Conservation (phyloP, 2,888 invertebrate species). For the Hanleya hanleyi region DNA sequence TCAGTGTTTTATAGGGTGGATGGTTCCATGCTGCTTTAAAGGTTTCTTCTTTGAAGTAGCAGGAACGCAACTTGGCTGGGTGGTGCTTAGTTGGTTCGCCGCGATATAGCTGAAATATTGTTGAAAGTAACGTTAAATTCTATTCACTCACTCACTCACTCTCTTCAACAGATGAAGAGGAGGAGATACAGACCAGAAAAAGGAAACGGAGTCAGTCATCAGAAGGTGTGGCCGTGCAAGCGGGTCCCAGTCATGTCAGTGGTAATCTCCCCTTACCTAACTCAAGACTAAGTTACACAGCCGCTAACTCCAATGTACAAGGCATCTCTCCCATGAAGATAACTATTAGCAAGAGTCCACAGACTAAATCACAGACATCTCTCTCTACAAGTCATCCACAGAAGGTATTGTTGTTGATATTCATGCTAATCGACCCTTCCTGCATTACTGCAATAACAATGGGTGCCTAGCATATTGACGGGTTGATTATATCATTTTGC, state of each 20-base stretch:
- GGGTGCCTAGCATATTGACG: no score
- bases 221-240: conserved; percentile 53
- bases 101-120: no score
- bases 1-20: no score
- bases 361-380: conserved; percentile 43
- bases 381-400: conserved; percentile 41
- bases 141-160: no score
- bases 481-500: no score
- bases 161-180: conserved; percentile 67
- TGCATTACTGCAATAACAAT: background rate
- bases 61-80: no score
- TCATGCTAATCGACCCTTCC: background rate
- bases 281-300: conserved; percentile 53
- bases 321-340: conserved; percentile 68
- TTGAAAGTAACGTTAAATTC: no score
- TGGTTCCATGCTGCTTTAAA: no score
- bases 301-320: conserved; percentile 48
- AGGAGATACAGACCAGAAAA: conserved; percentile 55
- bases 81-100: no score
- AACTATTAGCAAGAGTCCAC: conserved; percentile 67
- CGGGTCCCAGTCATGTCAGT: conserved; percentile 46
- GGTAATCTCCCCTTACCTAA: background rate
- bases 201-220: conserved; percentile 59
- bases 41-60: no score
- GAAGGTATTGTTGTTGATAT: conserved; percentile 41